Base-by-base conservation (phyloP, 2,888 invertebrate genomes). In the Marasmarcha lunaedactyla region DNA sequence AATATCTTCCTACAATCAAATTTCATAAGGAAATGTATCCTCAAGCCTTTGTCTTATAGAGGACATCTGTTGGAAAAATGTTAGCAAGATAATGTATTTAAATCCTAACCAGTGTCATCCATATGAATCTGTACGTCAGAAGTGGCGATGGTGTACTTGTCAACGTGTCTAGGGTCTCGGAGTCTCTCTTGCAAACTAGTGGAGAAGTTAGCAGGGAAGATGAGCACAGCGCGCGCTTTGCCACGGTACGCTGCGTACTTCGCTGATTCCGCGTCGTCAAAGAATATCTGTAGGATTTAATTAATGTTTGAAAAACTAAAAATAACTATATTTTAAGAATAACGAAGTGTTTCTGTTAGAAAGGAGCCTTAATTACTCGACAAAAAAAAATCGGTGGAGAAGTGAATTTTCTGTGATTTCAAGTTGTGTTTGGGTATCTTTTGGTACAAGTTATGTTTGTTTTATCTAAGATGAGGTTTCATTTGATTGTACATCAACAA, bases 21-120 rank as follows among this genome's bases (percentile, higher is more conserved):
- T n/a, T n/a, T n/a, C n/a, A n/a, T n/a, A n/a, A n/a, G n/a, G n/a
- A n/a, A n/a, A n/a, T n/a, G n/a, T n/a, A n/a, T n/a, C n/a, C n/a
- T n/a, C n/a, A n/a, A n/a, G n/a, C n/a, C n/a, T n/a, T n/a, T n/a
- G n/a, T n/a, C n/a, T n/a, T n/a, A n/a, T n/a, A n/a, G n/a, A n/a
- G n/a, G n/a, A n/a, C n/a, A n/a, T n/a, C n/a, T n/a, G n/a, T n/a
- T n/a, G n/a, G n/a, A n/a, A n/a, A n/a, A n/a, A n/a, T n/a, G n/a
- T n/a, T n/a, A n/a, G n/a, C n/a, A n/a, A n/a, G n/a, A n/a, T n/a
- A n/a, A n/a, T n/a, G n/a, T n/a, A n/a, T n/a, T n/a, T n/a, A n/a
- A n/a, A n/a, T n/a, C n/a, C 59, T 59, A 41, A 95, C 95, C 95
- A 50, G 94, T 92, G 83, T 93, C 91, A 55, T 95, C 95, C 83